phyloP scores from a whole-genome alignment of 2,888 invertebrate species.

The Pyrrhosoma nymphula region DNA sequence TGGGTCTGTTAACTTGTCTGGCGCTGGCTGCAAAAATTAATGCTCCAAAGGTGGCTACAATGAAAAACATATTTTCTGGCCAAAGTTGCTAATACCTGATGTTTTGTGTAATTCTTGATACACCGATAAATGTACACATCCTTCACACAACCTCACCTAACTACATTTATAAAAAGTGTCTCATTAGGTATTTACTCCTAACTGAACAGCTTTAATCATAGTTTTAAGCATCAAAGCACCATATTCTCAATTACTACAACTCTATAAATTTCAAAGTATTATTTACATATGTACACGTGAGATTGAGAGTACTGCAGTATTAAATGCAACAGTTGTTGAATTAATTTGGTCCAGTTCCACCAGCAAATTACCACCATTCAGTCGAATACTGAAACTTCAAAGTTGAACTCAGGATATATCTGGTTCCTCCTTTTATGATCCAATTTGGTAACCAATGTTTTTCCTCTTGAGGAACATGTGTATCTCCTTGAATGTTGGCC shows the following conservation, averaged over 20 bases:
- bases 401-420: neutral
- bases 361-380: slow-evolving; percentile 46
- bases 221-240: slow-evolving; percentile 61
- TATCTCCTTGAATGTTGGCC: slow-evolving; percentile 85
- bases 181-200: slow-evolving; percentile 28
- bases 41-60: slow-evolving; percentile 9
- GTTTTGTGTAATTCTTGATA: neutral
- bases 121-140: slow-evolving; percentile 14
- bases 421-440: slow-evolving; percentile 58
- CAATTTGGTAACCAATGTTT: slow-evolving; percentile 80
- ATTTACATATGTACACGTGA: slow-evolving; percentile 57
- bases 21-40: neutral
- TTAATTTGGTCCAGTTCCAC: slow-evolving; percentile 59
- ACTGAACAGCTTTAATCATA: slow-evolving; percentile 22
- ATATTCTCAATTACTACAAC: slow-evolving; percentile 23
- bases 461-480: slow-evolving; percentile 85
- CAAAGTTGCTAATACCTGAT: slow-evolving; percentile 21
- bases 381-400: neutral
- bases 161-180: slow-evolving; percentile 42
- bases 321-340: slow-evolving; percentile 30
- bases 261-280: neutral
- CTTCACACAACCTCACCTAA: neutral
- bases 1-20: neutral
- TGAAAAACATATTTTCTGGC: neutral
- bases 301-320: slow-evolving; percentile 44